A percentile compares a stretch with the other conserved stretches of the same genome.
Conservation (phyloP, 2,888 invertebrate genomes). For the Eilema sororculum region DNA sequence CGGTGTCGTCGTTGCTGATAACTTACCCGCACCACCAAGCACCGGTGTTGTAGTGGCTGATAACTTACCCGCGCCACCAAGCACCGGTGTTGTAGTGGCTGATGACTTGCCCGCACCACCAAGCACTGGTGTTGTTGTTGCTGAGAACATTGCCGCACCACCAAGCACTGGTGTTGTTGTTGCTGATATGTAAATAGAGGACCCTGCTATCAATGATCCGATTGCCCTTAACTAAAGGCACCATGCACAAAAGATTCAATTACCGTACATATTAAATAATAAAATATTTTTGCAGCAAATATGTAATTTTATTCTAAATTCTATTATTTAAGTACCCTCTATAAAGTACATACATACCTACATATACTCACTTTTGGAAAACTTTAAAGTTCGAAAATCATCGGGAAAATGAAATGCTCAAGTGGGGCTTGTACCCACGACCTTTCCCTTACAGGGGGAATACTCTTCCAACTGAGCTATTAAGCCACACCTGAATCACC, state of each 20-base stretch:
- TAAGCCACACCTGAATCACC: too few relatives aligned
- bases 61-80: not conserved
- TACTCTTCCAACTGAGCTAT: too few relatives aligned
- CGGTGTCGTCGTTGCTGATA: not conserved
- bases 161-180: conserved; percentile 36
- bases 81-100: too few relatives aligned
- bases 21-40: not conserved
- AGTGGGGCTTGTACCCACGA: too few relatives aligned
- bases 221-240: not conserved
- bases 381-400: too few relatives aligned
- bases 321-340: too few relatives aligned
- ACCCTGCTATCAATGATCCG: not conserved
- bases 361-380: too few relatives aligned
- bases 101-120: conserved; percentile 31
- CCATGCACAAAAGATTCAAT: not conserved
- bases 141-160: conserved; percentile 32
- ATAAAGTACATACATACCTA: too few relatives aligned
- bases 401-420: too few relatives aligned
- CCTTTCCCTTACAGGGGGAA: too few relatives aligned
- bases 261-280: not conserved
- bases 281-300: not conserved
- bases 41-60: not conserved
- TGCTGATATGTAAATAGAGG: not conserved
- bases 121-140: conserved; percentile 21
- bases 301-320: not conserved